A percentile compares a stretch with the other conserved stretches of the same genome.
phyloP scores from a whole-genome alignment of 2,888 invertebrate species.

The Synergus umbraculus region DNA sequence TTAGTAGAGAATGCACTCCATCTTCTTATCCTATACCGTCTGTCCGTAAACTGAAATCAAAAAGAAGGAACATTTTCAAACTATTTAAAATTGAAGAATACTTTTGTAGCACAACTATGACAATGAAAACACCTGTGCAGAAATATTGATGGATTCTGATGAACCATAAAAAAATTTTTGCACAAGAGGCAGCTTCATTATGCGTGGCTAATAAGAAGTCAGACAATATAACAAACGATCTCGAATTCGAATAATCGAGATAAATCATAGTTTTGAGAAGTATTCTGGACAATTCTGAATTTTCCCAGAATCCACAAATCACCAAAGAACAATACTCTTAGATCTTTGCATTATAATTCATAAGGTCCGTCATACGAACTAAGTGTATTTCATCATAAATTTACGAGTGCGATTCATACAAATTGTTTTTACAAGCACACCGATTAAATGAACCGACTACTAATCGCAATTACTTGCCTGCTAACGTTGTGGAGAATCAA shows the following conservation, averaged over 20 bases:
- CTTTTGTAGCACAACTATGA: too few species aligned
- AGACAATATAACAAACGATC: background rate
- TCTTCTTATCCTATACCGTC: slow-evolving; percentile 46
- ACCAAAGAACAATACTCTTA: background rate
- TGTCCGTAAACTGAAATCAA: slow-evolving; percentile 24
- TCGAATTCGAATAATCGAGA: background rate
- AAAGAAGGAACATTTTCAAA: background rate
- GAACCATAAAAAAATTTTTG: too few species aligned
- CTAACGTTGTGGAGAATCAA: slow-evolving; percentile 4
- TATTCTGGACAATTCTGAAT: background rate
- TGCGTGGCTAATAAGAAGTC: background rate
- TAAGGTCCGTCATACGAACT: background rate
- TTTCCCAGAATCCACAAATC: background rate
- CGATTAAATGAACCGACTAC: slow-evolving; percentile 23
- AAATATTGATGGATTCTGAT: too few species aligned
- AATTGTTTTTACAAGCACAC: slow-evolving; percentile 20
- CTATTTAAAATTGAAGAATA: background rate
- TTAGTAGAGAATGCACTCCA: slow-evolving; percentile 52
- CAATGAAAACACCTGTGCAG: too few species aligned
- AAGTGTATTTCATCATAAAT: background rate
- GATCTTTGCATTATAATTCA: background rate
- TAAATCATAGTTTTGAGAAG: background rate
- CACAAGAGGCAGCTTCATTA: too few species aligned
- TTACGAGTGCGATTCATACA: slow-evolving; percentile 15
- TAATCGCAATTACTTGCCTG: slow-evolving; percentile 11